A percentile compares a stretch with the other conserved stretches of the same genome.
Conservation (phyloP, 2,888 invertebrate species). For the Drosophila subsilvestris region DNA sequence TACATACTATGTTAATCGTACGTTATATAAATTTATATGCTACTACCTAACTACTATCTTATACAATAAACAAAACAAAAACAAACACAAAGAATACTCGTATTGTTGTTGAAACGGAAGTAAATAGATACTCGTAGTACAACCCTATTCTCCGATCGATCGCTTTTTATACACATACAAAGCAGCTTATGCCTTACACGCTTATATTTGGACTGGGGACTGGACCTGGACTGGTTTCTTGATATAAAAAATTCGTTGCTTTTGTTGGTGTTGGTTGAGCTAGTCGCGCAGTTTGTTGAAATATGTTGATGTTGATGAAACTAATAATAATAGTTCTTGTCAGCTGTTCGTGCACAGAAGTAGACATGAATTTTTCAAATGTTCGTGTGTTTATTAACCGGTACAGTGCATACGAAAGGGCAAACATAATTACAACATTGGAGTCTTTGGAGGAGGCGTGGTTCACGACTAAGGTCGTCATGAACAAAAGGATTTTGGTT, state of each 20-base stretch:
- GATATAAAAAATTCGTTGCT: too few relatives aligned
- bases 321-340: background rate
- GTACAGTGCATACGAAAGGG: conserved; percentile 9
- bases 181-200: too few relatives aligned
- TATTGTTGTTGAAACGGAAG: too few relatives aligned
- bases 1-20: conserved; percentile 67
- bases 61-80: conserved; percentile 45
- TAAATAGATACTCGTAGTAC: too few relatives aligned
- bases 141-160: too few relatives aligned
- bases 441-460: conserved; percentile 25
- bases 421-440: conserved; percentile 21
- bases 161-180: background rate
- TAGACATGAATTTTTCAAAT: background rate
- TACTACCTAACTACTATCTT: conserved; percentile 70
- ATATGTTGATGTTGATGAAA: background rate
- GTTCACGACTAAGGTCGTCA: conserved; percentile 43
- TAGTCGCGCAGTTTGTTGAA: too few relatives aligned
- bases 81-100: too few relatives aligned
- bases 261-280: too few relatives aligned
- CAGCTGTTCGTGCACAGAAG: background rate
- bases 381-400: conserved; percentile 32
- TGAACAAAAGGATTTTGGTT: conserved; percentile 30
- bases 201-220: too few relatives aligned
- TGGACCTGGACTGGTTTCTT: too few relatives aligned
- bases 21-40: conserved; percentile 75